Base-by-base conservation (phyloP, 1,140 invertebrate species). In the Caenorhabditis latens region DNA sequence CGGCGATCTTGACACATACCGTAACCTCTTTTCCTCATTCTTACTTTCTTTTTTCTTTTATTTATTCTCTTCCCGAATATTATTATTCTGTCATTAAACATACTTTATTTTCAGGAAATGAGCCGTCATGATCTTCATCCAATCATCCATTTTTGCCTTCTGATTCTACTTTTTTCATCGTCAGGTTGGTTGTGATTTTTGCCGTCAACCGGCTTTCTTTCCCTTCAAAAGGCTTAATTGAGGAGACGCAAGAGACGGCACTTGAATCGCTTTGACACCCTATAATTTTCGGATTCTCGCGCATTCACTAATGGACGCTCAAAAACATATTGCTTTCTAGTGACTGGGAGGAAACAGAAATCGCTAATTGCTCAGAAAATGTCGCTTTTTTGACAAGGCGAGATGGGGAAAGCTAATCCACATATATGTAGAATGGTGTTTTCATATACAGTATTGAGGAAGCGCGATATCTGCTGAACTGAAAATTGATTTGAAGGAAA, bases 271-370 rank as follows among this genome's bases (percentile, higher is more conserved):
- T 79, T 50, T 79, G 71, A 79, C 71, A 79, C 71, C 71, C 71
- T 79, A 79, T 79, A 79, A 79, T 79, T 79, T 79, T 79, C 71
- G 71, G 71, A 79, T 79, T 79, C 71, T 79, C 71, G 71, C 71
- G 71, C 71, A 32, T 79, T 46, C 46, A 11, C 71, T 79, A 79
- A 79, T 79, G 71, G 71, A 79, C 71, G 71, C 46, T 79, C 46
- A 79, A 50, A 79, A 79, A 79, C 71, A 79, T 79, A 79, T 79
- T 79, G 67, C 67, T 48, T 43, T 53, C 50, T 46, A 79, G 46
- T 53, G 21, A 50, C 46, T 9, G 71, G 43, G 43, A 19, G 6
- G 42, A 43, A 46, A 43, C 3, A 19, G 58, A 40, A 42, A 50
- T 79, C n/a, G 6, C 21, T 79, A 32, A 79, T 50, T 79, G 71